Conservation (phyloP, 2,113 vertebrate species). For the Platysteira castanea region DNA sequence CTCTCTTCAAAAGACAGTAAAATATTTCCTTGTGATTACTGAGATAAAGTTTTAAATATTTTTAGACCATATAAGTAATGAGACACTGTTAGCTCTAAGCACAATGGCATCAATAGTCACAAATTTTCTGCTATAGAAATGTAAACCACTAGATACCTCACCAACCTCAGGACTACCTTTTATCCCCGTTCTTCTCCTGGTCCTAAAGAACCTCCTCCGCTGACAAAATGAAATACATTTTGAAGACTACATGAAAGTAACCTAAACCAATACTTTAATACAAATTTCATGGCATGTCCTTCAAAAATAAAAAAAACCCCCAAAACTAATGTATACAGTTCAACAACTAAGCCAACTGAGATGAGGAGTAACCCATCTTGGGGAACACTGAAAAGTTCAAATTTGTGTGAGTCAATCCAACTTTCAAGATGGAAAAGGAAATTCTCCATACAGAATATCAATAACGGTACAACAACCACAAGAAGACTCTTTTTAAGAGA, state of each 20-base stretch:
- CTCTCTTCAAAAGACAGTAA: conserved; percentile 43
- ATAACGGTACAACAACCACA: not conserved
- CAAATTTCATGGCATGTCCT: not conserved
- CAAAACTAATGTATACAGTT: not conserved
- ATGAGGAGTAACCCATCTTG: not conserved
- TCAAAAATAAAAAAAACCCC: not conserved
- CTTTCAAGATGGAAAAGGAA: conserved; percentile 9
- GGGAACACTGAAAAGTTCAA: conserved; percentile 29
- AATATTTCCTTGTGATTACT: not conserved
- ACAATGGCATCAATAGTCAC: conserved; percentile 62
- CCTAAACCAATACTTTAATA: conserved; percentile 11
- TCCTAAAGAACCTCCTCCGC: conserved; percentile 26
- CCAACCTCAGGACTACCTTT: conserved; percentile 22
- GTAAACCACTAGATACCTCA: conserved; percentile 46
- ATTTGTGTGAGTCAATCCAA: conserved; percentile 14
- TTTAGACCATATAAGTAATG: conserved; percentile 21
- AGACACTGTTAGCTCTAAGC: conserved; percentile 47
- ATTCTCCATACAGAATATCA: conserved; percentile 5
- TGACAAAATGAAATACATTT: conserved; percentile 39
- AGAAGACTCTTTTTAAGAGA: not conserved
- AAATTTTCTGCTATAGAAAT: conserved; percentile 50
- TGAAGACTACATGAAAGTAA: conserved; percentile 32
- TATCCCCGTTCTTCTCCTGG: conserved; percentile 16
- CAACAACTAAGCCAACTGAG: not conserved
- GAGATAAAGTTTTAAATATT: conserved; percentile 10